These are phyloP conservation scores for Drosophila auraria DNA, from an alignment of 1,140 invertebrate genomes.

Conservation along the genomic window DNA sequence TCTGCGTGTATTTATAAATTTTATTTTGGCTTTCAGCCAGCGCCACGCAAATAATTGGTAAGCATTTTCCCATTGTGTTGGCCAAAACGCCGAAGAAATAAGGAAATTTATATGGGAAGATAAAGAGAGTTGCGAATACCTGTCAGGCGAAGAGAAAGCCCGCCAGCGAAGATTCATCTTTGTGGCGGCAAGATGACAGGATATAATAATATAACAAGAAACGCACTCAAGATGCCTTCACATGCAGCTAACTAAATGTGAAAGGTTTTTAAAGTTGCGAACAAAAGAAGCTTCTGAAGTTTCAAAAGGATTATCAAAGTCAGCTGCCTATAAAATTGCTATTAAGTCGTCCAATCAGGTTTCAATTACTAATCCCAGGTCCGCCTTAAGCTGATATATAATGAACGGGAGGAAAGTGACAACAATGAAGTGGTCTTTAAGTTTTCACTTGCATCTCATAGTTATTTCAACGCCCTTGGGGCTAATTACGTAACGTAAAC, in stretches of 20 bases:
- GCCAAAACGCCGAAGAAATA: constrained; percentile 35
- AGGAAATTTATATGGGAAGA: constrained; percentile 8
- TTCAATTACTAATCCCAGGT: constrained; percentile 11
- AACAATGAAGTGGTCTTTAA: not conserved
- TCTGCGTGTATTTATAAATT: constrained; percentile 74
- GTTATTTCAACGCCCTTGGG: constrained; percentile 1
- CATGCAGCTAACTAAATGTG: constrained; percentile 36
- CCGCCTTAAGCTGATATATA: not conserved
- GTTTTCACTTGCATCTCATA: not conserved
- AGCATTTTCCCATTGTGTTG: constrained; percentile 68
- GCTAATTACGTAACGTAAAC: not conserved
- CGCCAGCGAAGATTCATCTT: constrained; percentile 26
- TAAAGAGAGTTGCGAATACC: constrained; percentile 52
- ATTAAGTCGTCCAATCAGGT: constrained; percentile 3
- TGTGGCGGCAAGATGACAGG: constrained; percentile 43
- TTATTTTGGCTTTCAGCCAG: constrained; percentile 70
- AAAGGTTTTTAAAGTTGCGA: constrained; percentile 62
- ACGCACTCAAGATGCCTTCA: constrained; percentile 59
- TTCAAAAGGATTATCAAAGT: not conserved
- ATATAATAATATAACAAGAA: constrained; percentile 39
- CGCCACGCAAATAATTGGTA: constrained; percentile 80
- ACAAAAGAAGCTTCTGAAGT: constrained; percentile 11
- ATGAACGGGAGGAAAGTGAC: too few relatives aligned
- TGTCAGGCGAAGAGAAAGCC: constrained; percentile 50
- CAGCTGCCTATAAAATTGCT: not conserved